phyloP scores from a whole-genome alignment of 2,797 vertebrate genomes.

The Halcyon badia region DNA sequence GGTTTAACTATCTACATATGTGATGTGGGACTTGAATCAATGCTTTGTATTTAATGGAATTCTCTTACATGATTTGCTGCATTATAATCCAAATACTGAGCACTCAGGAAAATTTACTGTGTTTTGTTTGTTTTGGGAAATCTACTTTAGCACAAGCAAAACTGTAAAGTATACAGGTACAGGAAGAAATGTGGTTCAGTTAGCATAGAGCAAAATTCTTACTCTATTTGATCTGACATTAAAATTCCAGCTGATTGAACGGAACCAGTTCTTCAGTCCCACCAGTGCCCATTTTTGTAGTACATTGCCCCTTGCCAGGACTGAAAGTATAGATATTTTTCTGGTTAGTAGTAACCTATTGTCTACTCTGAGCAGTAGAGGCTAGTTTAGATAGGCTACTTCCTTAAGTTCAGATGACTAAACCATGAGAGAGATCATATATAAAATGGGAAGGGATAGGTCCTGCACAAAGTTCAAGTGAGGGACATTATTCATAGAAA shows the following conservation, averaged over 20 bases:
- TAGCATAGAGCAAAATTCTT: background rate
- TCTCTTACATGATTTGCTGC: background rate
- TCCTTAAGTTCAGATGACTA: background rate
- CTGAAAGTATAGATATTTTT: background rate
- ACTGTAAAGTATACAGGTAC: background rate
- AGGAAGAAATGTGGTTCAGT: background rate
- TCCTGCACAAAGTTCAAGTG: background rate
- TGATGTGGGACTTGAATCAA: background rate
- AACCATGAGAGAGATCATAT: rapidly evolving
- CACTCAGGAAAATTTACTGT: background rate
- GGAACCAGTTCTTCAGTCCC: background rate
- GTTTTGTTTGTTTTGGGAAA: background rate
- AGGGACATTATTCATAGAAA: background rate
- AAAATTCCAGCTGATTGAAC: background rate
- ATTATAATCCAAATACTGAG: background rate
- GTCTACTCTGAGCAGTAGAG: background rate
- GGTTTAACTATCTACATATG: background rate
- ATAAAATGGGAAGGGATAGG: rapidly evolving
- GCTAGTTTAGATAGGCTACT: background rate
- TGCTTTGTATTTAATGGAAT: background rate
- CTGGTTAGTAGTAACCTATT: background rate
- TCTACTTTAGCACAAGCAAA: background rate
- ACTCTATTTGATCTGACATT: background rate
- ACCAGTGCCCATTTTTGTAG: background rate
- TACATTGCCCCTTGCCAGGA: background rate